These are phyloP conservation scores for Drosophila hamatofila DNA, from an alignment of 2,888 invertebrate genomes.

Conservation along the genomic window DNA sequence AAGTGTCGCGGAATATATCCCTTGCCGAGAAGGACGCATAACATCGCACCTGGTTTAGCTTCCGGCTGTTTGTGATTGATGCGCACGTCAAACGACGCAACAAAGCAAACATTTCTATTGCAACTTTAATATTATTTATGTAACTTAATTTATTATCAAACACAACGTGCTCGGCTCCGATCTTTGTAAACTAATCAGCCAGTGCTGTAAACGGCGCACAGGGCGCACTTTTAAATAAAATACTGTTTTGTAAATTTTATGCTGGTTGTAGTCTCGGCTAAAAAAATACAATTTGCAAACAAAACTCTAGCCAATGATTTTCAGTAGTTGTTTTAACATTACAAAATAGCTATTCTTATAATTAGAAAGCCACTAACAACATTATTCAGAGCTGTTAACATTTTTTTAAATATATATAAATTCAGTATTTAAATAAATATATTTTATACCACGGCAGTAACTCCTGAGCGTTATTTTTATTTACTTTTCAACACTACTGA, in stretches of 20 bases:
- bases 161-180: conserved; percentile 56
- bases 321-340: neutral
- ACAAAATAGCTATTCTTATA: neutral
- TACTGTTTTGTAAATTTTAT: neutral
- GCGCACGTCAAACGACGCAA: conserved; percentile 60
- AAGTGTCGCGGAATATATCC: conserved; percentile 77
- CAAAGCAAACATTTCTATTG: conserved; percentile 53
- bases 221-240: neutral
- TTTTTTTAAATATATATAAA: neutral
- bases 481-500: conserved; percentile 31
- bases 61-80: conserved; percentile 30
- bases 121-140: conserved; percentile 46
- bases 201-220: conserved; percentile 25
- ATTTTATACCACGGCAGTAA: neutral
- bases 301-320: neutral
- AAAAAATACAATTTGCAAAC: neutral
- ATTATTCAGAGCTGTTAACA: rapidly evolving
- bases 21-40: conserved; percentile 74
- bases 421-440: neutral
- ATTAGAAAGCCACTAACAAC: neutral
- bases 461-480: neutral
- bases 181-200: conserved; percentile 10
- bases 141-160: conserved; percentile 42
- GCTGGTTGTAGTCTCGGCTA: neutral
- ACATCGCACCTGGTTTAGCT: conserved; percentile 15